Evolutionary conservation across 2,888 invertebrate genomes (phyloP).

Genomic region (Brassicogethes aeneus): DNA sequence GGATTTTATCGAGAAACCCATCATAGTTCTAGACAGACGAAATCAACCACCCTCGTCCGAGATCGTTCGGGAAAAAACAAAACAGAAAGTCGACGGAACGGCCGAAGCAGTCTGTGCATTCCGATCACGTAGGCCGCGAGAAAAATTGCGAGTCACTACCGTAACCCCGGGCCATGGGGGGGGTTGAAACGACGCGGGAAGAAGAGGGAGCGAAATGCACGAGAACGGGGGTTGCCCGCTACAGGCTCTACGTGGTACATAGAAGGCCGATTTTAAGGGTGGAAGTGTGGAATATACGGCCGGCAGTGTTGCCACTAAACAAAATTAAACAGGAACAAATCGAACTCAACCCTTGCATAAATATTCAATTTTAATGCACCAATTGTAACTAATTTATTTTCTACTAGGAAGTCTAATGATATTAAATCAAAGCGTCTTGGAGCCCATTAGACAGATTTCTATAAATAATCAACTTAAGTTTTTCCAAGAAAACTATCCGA

Average conservation of each 20-base stretch:
- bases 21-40: background rate
- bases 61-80: conserved; percentile 27
- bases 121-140: conserved; percentile 42
- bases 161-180: conserved; percentile 30
- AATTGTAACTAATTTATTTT: too few relatives aligned
- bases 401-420: too few relatives aligned
- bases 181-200: conserved; percentile 11
- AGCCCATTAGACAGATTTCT: too few relatives aligned
- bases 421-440: too few relatives aligned
- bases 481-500: too few relatives aligned
- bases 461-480: too few relatives aligned
- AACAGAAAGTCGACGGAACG: conserved; percentile 28
- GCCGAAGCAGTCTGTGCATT: conserved; percentile 31
- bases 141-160: conserved; percentile 42
- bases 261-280: conserved; percentile 39
- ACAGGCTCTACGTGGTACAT: conserved; percentile 27
- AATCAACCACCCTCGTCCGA: background rate
- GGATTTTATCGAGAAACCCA: background rate
- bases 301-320: background rate
- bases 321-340: too few relatives aligned
- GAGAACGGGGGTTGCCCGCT: background rate
- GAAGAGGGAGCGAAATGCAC: conserved; percentile 5
- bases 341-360: too few relatives aligned
- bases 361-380: too few relatives aligned
- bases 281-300: conserved; percentile 25